Percentiles rank a stretch among this genome's conserved stretches.
These are phyloP conservation scores for Ameiurus melas DNA, from an alignment of 2,113 vertebrate genomes.

Conservation along the genomic window DNA sequence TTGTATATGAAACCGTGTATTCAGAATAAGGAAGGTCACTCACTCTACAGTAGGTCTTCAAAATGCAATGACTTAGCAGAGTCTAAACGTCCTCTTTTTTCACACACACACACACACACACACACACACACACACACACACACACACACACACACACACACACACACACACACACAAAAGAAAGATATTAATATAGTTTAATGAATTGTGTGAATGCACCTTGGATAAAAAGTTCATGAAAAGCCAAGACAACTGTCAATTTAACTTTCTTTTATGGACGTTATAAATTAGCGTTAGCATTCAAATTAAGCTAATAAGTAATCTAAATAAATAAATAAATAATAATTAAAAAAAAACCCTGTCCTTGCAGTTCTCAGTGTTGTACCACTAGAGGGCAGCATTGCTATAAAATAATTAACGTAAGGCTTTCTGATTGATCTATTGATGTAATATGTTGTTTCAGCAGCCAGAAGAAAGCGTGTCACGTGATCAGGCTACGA, in stretches of 20 bases:
- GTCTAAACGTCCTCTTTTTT: too few relatives aligned
- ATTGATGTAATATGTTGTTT: background rate
- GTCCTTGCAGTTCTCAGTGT: background rate
- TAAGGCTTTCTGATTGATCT: background rate
- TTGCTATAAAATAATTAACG: background rate
- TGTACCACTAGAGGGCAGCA: constrained; percentile 48
- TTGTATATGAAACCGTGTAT: too few relatives aligned
- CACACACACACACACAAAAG: too few relatives aligned
- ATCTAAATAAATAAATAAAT: too few relatives aligned
- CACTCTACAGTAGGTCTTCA: too few relatives aligned
- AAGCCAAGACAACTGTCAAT: background rate
- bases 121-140: too few relatives aligned
- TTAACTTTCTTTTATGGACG: background rate
- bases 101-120: too few relatives aligned
- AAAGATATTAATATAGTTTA: too few relatives aligned
- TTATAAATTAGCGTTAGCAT: background rate
- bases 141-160: too few relatives aligned
- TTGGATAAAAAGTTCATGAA: background rate
- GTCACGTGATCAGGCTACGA: background rate
- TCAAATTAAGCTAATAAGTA: background rate
- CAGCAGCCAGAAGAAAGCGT: background rate
- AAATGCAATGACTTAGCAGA: too few relatives aligned
- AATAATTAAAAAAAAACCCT: background rate
- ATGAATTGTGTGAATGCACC: too few relatives aligned
- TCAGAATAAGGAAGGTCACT: too few relatives aligned